Evolutionary conservation across 2,888 invertebrate genomes (phyloP), one percentile per base, ranked within the genome.

Genomic region (Melipona beecheii): DNA sequence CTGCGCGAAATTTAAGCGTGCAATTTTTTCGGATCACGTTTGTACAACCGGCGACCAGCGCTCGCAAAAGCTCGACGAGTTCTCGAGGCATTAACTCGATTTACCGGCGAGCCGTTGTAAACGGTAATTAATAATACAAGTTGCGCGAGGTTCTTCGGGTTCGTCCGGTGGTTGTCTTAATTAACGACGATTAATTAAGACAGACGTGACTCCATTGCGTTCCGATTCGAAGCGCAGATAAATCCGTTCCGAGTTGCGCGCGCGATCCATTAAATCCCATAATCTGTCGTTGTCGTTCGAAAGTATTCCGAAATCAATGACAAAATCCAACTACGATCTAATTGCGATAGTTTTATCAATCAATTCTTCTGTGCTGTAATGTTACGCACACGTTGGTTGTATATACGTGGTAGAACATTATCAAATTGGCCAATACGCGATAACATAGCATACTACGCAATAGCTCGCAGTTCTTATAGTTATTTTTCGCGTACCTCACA

Each of bases 141-240:
- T 50, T 24, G 11, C 17, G 36, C 50, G 17, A 56, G 52, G 69
- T 52, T 68, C 62, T 27, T 43, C 68, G 31, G 19, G 69, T 71
- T 71, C 65, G 43, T 62, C 60, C 65, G 11, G 70, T 71, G 50
- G 73, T 75, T 56, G 68, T 49, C 66, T 77, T 78, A 78, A 84
- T 84, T 62, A 78, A 75, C 60, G 66, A 17, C 60, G 58, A 64
- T 77, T 74, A 82, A 82, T 84, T 84, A 77, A 74, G 65, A 70
- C 76, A n/a, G 82, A 77, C 73, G 75, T 58, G 82, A 66, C 80
- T 54, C 54, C 71, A 79, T 79, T 31, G 80, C 69, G 19, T n/a
- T 5, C 24, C 27, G 52, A 68, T 68, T 71, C 31, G 58, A 43
- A 21, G 50, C 65, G 24, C 2, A 13, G 13, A n/a, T 43, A 49